phyloP scores from a whole-genome alignment of 2,113 vertebrate species.

The Hydrochoerus hydrochaeris region DNA sequence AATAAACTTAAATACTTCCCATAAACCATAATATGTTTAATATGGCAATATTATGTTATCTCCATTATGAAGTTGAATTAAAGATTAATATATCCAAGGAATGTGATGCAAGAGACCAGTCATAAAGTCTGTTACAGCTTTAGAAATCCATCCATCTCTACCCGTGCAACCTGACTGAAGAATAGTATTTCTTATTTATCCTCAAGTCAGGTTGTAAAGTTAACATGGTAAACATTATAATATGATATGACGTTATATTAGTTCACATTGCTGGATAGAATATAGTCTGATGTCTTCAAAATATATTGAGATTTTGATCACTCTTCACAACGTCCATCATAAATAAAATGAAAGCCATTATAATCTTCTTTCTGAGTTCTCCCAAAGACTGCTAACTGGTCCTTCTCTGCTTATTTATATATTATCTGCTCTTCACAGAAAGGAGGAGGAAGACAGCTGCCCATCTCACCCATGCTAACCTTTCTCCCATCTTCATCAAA shows the following conservation, averaged over 20 bases:
- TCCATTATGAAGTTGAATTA: background rate
- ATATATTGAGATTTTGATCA: background rate
- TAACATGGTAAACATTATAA: background rate
- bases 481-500: background rate
- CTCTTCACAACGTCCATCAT: background rate
- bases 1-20: background rate
- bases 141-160: background rate
- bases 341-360: background rate
- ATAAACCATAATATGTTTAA: background rate
- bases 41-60: background rate
- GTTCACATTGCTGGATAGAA: background rate
- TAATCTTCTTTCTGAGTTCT: background rate
- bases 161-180: background rate
- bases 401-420: background rate
- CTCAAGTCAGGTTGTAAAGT: background rate
- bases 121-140: background rate
- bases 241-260: background rate
- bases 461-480: background rate
- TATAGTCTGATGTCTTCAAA: background rate
- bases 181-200: fast-evolving
- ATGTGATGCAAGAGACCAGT: background rate
- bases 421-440: background rate
- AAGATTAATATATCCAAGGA: background rate
- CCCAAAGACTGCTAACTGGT: background rate
- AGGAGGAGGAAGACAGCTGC: background rate